Conservation (phyloP, 1,140 invertebrate genomes). For the Chironomus tepperi region DNA sequence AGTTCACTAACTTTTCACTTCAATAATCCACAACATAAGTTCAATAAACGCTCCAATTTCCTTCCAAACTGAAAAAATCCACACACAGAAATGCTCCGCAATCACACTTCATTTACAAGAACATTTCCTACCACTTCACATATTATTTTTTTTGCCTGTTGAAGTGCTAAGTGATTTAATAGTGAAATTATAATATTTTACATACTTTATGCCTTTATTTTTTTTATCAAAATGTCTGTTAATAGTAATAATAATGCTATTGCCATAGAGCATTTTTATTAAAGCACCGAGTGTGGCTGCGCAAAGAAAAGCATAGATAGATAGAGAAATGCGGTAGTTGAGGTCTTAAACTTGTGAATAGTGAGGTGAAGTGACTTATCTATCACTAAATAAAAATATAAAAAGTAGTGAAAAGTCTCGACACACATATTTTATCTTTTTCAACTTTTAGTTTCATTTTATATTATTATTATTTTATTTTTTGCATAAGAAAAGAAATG, state of each 20-base stretch:
- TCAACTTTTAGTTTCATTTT: neutral
- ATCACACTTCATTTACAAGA: no score
- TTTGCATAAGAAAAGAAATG: no score
- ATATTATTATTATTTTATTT: no score
- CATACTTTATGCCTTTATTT: neutral
- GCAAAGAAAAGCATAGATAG: neutral
- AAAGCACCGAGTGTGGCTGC: neutral
- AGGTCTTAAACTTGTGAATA: no score
- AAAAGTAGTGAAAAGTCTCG: neutral
- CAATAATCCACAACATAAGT: no score
- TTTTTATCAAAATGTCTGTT: neutral
- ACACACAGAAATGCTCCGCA: neutral
- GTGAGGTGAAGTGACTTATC: conserved; percentile 5
- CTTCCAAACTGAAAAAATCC: no score
- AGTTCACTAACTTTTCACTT: no score
- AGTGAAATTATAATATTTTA: conserved; percentile 22
- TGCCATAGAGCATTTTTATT: no score
- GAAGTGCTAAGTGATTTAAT: conserved; percentile 20
- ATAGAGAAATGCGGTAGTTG: conserved; percentile 19
- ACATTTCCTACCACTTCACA: no score
- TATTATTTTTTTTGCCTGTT: neutral
- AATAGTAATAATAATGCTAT: conserved; percentile 2
- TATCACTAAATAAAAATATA: conserved; percentile 10
- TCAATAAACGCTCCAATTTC: no score
- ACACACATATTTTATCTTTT: conserved; percentile 6